These are phyloP conservation scores for Corydoras maculifer DNA, from an alignment of 2,113 vertebrate species.

Conservation along the genomic window DNA sequence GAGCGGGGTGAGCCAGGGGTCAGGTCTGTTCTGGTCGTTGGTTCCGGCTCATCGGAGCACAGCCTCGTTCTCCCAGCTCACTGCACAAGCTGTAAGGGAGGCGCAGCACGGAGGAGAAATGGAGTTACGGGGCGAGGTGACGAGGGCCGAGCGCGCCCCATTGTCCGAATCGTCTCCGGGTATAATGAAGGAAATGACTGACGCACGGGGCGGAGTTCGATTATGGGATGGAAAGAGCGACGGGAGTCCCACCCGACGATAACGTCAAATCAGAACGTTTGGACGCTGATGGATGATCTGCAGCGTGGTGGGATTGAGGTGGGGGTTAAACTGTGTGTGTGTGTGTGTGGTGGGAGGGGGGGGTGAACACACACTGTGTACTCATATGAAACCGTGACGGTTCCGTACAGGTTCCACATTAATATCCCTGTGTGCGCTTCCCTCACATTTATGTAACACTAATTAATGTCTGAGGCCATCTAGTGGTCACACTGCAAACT, in stretches of 20 bases:
- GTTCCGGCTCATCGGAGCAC: conserved; percentile 33
- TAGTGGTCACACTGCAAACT: conserved; percentile 41
- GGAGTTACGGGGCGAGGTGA: background rate
- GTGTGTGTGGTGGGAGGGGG: too few species aligned
- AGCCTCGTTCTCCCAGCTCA: conserved; percentile 14
- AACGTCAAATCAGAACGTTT: too few species aligned
- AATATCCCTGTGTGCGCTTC: background rate
- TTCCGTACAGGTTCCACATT: too few species aligned
- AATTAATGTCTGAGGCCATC: conserved; percentile 46
- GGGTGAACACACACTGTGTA: too few species aligned
- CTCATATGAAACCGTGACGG: too few species aligned
- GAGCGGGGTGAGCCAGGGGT: conserved; percentile 31
- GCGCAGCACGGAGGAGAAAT: too few species aligned
- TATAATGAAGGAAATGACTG: conserved; percentile 19
- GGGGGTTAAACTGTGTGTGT: too few species aligned
- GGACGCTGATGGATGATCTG: too few species aligned
- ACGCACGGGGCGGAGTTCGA: conserved; percentile 31
- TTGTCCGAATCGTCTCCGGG: conserved; percentile 21
- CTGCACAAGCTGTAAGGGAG: conserved; percentile 28
- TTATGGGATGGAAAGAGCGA: conserved; percentile 30
- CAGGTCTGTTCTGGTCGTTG: conserved; percentile 21
- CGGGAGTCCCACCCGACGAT: background rate
- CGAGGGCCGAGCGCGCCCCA: conserved; percentile 26
- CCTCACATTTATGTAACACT: conserved; percentile 25
- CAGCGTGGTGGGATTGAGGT: too few species aligned